A percentile compares a stretch with the other conserved stretches of the same genome.
Evolutionary conservation across 2,888 invertebrate genomes (phyloP).

Genomic region (Agrochola circellaris): DNA sequence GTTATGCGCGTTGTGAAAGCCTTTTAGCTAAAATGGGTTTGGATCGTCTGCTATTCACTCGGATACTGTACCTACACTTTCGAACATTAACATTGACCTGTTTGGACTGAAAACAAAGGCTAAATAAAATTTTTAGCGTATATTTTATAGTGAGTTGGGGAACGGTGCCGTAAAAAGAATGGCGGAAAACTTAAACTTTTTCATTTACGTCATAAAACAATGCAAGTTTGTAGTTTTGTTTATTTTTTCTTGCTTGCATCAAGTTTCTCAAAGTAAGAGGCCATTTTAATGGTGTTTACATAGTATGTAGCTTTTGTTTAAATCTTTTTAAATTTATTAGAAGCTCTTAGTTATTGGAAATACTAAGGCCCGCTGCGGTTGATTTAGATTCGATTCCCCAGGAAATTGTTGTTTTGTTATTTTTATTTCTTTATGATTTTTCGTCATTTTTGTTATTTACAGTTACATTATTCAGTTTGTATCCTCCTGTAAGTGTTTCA

Average conservation of each 20-base stretch:
- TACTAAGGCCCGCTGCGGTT: too few relatives aligned
- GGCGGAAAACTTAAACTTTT: constrained; percentile 1
- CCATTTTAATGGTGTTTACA: neutral
- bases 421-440: neutral
- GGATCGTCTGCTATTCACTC: constrained; percentile 69
- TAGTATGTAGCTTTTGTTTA: neutral
- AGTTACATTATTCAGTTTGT: neutral
- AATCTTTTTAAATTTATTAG: neutral
- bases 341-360: neutral
- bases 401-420: neutral
- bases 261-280: neutral
- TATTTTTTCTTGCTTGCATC: neutral
- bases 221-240: constrained; percentile 11
- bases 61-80: constrained; percentile 67
- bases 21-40: constrained; percentile 76
- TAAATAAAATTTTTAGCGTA: constrained; percentile 24
- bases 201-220: neutral
- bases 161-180: neutral
- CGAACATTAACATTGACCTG: constrained; percentile 68
- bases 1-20: constrained; percentile 64
- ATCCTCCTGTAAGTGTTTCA: neutral
- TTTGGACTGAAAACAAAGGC: constrained; percentile 64
- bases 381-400: too few relatives aligned
- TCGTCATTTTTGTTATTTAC: neutral
- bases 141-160: constrained; percentile 24